phyloP scores from a whole-genome alignment of 2,888 invertebrate species.

The Pedicia rivosa region DNA sequence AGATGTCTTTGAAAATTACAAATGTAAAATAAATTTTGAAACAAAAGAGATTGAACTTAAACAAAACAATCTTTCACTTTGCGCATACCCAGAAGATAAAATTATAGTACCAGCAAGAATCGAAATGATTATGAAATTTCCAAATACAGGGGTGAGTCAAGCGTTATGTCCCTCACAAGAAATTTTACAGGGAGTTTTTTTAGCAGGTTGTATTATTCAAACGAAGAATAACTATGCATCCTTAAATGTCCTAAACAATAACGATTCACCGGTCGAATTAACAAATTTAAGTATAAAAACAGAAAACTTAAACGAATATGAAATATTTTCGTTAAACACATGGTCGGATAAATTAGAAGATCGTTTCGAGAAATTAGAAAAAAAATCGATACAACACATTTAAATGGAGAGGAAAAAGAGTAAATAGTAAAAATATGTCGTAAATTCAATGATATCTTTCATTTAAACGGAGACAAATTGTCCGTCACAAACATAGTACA shows the following conservation, averaged over 20 bases:
- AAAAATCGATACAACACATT: background rate
- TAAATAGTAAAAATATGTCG: background rate
- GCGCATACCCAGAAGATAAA: too few relatives aligned
- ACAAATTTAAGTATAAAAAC: background rate
- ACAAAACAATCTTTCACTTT: too few relatives aligned
- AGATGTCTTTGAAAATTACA: too few relatives aligned
- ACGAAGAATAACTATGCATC: background rate
- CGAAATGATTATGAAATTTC: too few relatives aligned
- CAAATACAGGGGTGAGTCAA: too few relatives aligned
- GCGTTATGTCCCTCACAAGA: too few relatives aligned
- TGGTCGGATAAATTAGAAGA: background rate
- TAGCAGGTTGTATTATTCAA: too few relatives aligned
- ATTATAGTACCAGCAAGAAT: too few relatives aligned
- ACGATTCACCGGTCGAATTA: background rate
- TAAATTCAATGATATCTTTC: constrained; percentile 2
- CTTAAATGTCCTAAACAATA: background rate
- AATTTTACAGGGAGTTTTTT: too few relatives aligned
- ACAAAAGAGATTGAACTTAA: too few relatives aligned
- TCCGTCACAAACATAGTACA: background rate
- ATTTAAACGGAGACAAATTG: constrained; percentile 5
- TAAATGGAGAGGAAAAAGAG: background rate
- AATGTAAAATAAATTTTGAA: too few relatives aligned
- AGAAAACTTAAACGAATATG: background rate
- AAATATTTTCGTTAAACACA: background rate
- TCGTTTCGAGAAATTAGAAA: background rate